Percentiles rank a stretch among this genome's conserved stretches.
These are phyloP conservation scores for Tapirus terrestris DNA, from an alignment of 2,113 vertebrate species.

Conservation along the genomic window DNA sequence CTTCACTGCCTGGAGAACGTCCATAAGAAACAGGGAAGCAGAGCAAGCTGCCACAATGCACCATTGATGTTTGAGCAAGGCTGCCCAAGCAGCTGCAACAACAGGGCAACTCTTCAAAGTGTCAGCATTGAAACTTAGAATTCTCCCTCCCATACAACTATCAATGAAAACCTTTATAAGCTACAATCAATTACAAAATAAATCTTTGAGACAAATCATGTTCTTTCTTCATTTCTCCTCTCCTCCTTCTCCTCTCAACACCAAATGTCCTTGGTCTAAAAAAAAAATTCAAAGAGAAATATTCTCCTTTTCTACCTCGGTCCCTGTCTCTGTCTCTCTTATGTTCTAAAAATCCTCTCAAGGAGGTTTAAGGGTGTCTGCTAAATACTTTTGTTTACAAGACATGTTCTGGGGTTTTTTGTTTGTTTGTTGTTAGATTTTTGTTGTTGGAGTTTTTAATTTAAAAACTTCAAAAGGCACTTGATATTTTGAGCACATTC, in stretches of 20 bases:
- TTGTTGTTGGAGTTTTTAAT: conserved; percentile 73
- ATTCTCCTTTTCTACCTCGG: conserved; percentile 13
- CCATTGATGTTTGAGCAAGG: conserved; percentile 85
- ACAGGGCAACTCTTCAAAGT: conserved; percentile 85
- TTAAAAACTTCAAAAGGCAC: conserved; percentile 76
- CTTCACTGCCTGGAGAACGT: conserved; percentile 78
- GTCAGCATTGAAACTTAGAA: conserved; percentile 77
- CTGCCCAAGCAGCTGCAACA: conserved; percentile 87
- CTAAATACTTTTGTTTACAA: conserved; percentile 82
- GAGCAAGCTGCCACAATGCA: conserved; percentile 81
- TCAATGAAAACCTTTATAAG: conserved; percentile 81
- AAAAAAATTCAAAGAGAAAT: conserved; percentile 79
- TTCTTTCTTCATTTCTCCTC: conserved; percentile 58
- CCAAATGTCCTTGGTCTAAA: conserved; percentile 72
- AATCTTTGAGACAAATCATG: conserved; percentile 58
- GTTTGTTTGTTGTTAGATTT: conserved; percentile 56
- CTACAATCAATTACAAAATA: conserved; percentile 73
- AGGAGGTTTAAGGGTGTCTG: conserved; percentile 79
- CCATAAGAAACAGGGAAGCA: conserved; percentile 82
- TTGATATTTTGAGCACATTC: conserved; percentile 82
- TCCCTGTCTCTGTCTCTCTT: conserved; percentile 44
- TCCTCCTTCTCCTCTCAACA: conserved; percentile 67
- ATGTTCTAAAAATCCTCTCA: conserved; percentile 78
- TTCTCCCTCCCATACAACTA: conserved; percentile 71
- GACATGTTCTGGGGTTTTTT: conserved; percentile 57